Evolutionary conservation across 2,797 vertebrate genomes (phyloP).

Genomic region (Hephaestus fuliginosus): DNA sequence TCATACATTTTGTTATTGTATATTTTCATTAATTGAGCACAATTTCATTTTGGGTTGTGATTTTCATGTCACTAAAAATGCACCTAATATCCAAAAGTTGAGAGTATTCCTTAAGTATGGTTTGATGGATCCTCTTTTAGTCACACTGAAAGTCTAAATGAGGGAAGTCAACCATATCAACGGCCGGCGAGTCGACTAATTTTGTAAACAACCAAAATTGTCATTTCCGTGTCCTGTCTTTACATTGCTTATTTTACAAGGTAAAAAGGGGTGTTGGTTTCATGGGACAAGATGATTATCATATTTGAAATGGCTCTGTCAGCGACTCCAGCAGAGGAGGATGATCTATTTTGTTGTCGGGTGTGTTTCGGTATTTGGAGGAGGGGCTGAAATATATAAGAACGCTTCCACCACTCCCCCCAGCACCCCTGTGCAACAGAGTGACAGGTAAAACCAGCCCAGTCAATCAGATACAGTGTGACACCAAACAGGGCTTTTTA

Average conservation of each 20-base stretch:
- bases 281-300: constrained; percentile 30
- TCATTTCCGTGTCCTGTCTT: background rate
- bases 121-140: background rate
- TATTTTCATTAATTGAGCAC: background rate
- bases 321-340: background rate
- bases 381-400: constrained; percentile 33
- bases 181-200: background rate
- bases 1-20: background rate
- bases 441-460: constrained; percentile 61
- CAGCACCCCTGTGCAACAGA: background rate
- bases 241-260: background rate
- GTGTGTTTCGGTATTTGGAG: constrained; percentile 56
- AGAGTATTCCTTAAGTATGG: background rate
- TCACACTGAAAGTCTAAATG: background rate
- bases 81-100: background rate
- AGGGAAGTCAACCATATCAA: background rate
- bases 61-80: background rate
- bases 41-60: background rate
- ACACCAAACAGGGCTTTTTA: constrained; percentile 12
- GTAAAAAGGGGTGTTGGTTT: constrained; percentile 16
- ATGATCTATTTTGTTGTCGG: constrained; percentile 33
- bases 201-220: constrained; percentile 17
- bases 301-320: constrained; percentile 50
- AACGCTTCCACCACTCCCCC: background rate
- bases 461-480: constrained; percentile 6